A percentile compares a stretch with the other conserved stretches of the same genome.
These are phyloP conservation scores for Recurvirostra avosetta DNA, from an alignment of 2,113 vertebrate genomes.

Conservation along the genomic window DNA sequence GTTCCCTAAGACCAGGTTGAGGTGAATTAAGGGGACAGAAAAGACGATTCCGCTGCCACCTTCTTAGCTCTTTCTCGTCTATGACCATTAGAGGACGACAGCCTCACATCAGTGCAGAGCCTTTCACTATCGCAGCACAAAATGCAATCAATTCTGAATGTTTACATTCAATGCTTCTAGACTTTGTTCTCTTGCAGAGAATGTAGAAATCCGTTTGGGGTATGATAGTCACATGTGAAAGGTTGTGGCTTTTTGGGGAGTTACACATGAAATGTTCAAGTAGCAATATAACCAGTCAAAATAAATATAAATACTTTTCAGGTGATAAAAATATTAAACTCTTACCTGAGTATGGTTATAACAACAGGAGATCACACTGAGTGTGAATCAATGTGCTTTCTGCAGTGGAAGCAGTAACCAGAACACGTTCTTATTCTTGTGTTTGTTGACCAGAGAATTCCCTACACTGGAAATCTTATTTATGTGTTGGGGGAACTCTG, in stretches of 20 bases:
- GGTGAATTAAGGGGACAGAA: background rate
- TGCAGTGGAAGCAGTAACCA: background rate
- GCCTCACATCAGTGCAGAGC: background rate
- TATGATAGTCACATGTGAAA: background rate
- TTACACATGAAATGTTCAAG: background rate
- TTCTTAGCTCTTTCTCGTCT: background rate
- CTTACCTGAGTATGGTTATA: background rate
- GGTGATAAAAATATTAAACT: background rate
- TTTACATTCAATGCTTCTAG: background rate
- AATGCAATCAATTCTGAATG: background rate
- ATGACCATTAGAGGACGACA: background rate
- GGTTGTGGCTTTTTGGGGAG: background rate
- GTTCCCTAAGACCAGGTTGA: background rate
- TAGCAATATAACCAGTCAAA: background rate
- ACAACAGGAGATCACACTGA: background rate
- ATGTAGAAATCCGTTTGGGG: background rate
- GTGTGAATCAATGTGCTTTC: background rate
- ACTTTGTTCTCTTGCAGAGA: rapidly evolving
- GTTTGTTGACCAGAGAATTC: background rate
- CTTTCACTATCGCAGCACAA: background rate
- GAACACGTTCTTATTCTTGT: background rate
- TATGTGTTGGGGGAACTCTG: background rate
- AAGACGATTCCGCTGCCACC: background rate
- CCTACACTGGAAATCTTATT: background rate
- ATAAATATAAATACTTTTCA: background rate